Conservation (phyloP, 2,888 invertebrate genomes). For the Sclerodermus sp. region DNA sequence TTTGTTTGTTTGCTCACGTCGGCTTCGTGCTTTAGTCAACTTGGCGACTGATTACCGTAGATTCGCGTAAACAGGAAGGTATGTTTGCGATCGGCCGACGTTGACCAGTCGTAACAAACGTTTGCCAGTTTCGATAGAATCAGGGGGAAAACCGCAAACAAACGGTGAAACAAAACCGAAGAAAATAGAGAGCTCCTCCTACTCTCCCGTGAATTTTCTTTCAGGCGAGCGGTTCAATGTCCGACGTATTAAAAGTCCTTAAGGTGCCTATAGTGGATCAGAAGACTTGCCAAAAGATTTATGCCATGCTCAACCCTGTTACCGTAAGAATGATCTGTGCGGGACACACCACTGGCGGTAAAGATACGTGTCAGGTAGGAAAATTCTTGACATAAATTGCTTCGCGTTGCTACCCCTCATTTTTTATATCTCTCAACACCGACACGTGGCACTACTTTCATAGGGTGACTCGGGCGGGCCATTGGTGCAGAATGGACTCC, state of each 20-base stretch:
- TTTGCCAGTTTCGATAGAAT: slow-evolving; percentile 3
- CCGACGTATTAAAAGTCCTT: slow-evolving; percentile 9
- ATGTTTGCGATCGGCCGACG: slow-evolving; percentile 21
- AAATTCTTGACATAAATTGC: too few relatives aligned
- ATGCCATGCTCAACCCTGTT: slow-evolving; percentile 47
- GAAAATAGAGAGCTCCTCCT: too few relatives aligned
- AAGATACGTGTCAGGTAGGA: slow-evolving; percentile 38
- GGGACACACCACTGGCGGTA: slow-evolving; percentile 27
- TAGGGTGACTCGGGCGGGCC: slow-evolving; percentile 53
- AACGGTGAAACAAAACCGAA: too few relatives aligned
- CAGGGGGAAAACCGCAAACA: too few relatives aligned
- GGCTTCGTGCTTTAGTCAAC: slow-evolving; percentile 14
- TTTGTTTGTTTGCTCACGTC: slow-evolving; percentile 9
- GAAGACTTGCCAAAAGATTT: slow-evolving; percentile 48
- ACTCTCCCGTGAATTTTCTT: slow-evolving; percentile 8
- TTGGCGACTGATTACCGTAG: slow-evolving; percentile 19
- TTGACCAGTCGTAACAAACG: slow-evolving; percentile 11
- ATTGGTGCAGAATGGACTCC: slow-evolving; percentile 35
- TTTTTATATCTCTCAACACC: too few relatives aligned
- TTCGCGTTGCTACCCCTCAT: too few relatives aligned
- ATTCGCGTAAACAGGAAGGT: slow-evolving; percentile 20
- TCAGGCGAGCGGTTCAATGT: slow-evolving; percentile 11
- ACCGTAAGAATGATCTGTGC: slow-evolving; percentile 46
- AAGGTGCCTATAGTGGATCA: slow-evolving; percentile 58
- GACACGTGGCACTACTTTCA: too few relatives aligned